Evolutionary conservation across 2,888 invertebrate species (phyloP).

Genomic region (Ephialtes manifestator): DNA sequence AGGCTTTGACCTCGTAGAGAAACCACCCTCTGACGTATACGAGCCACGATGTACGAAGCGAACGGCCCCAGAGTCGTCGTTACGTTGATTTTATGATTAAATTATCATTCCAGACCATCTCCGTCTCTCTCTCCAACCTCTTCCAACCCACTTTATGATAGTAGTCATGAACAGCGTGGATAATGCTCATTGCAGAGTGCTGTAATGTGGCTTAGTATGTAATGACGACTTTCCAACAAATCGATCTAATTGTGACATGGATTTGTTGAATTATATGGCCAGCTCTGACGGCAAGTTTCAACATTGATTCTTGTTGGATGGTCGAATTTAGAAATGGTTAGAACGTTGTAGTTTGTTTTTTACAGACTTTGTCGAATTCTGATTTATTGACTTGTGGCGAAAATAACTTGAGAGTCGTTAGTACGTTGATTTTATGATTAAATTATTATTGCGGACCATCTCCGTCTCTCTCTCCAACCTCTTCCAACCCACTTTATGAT

Average conservation of each 20-base stretch:
- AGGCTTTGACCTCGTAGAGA: background rate
- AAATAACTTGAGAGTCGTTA: slow-evolving; percentile 5
- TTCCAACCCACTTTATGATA: slow-evolving; percentile 14
- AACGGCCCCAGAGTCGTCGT: slow-evolving; percentile 32
- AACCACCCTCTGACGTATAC: slow-evolving; percentile 25
- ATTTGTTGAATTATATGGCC: slow-evolving; percentile 6
- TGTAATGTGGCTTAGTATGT: slow-evolving; percentile 19
- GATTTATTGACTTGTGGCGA: no score
- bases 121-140: background rate
- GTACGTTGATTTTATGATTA: slow-evolving; percentile 57
- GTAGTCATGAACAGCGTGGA: background rate
- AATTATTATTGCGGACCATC: slow-evolving; percentile 46
- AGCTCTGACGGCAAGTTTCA: background rate
- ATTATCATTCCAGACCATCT: slow-evolving; percentile 44
- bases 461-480: background rate
- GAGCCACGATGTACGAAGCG: slow-evolving; percentile 4
- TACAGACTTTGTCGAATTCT: no score
- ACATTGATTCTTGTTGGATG: no score
- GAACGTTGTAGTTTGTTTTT: no score
- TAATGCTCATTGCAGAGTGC: slow-evolving; percentile 14
- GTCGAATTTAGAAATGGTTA: no score
- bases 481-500: slow-evolving; percentile 16
- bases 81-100: slow-evolving; percentile 58
- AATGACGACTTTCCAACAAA: slow-evolving; percentile 6
- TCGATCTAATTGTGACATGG: slow-evolving; percentile 11